phyloP scores from a whole-genome alignment of 92 coral and sea anemone species.

The Phymanthus crucifer region DNA sequence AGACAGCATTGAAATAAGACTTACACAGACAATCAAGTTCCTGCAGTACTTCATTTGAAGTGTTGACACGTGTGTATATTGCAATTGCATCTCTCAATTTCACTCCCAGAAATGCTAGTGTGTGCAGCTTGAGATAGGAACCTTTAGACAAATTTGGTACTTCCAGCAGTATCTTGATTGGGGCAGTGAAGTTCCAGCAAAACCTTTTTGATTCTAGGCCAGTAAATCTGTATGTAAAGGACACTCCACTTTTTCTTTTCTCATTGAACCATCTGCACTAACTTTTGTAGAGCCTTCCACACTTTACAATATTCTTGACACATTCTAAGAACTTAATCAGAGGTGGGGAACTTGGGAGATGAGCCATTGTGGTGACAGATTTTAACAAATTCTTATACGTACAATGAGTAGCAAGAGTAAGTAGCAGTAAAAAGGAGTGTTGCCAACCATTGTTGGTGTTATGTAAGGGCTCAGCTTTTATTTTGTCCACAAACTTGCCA shows the following conservation, averaged over 20 bases:
- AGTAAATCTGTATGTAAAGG: constrained; percentile 50
- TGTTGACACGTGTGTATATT: constrained; percentile 35
- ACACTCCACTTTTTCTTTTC: constrained; percentile 45
- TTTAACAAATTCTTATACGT: constrained; percentile 31
- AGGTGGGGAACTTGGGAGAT: constrained; percentile 38
- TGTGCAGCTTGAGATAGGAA: constrained; percentile 37
- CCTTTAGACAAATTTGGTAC: constrained; percentile 24
- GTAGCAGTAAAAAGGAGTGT: constrained; percentile 35
- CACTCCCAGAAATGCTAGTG: constrained; percentile 41
- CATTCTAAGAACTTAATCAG: constrained; percentile 32
- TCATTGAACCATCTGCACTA: constrained; percentile 46
- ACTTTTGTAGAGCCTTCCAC: constrained; percentile 50
- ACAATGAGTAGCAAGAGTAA: constrained; percentile 39
- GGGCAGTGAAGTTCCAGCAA: constrained; percentile 49
- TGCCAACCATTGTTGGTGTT: constrained; percentile 67
- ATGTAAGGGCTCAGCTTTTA: constrained; percentile 63
- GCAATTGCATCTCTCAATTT: constrained; percentile 43
- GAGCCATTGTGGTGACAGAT: constrained; percentile 38
- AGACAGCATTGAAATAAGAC: constrained; percentile 32
- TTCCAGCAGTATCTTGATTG: constrained; percentile 39
- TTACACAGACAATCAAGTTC: constrained; percentile 28
- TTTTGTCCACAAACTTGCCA: constrained; percentile 55
- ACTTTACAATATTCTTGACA: constrained; percentile 41
- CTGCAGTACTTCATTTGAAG: constrained; percentile 33
- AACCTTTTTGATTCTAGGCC: constrained; percentile 58